A percentile compares a stretch with the other conserved stretches of the same genome.
Conservation (phyloP, 2,888 invertebrate genomes). For the Acanthococcus lagerstroemiae region DNA sequence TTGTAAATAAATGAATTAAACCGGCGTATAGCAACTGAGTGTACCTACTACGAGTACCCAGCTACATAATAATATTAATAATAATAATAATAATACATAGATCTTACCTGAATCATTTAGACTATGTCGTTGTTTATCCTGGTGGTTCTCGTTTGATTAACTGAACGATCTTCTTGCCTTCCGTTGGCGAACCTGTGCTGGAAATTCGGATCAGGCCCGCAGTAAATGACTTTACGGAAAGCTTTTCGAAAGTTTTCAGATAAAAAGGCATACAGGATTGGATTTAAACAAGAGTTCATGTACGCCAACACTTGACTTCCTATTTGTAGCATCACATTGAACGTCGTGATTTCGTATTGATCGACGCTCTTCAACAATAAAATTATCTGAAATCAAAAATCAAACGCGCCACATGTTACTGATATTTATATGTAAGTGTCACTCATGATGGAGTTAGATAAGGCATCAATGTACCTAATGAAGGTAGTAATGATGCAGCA, state of each 20-base stretch:
- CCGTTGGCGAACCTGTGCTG: constrained; percentile 33
- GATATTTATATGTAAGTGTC: too few relatives aligned
- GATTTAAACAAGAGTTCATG: constrained; percentile 90
- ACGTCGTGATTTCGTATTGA: constrained; percentile 55
- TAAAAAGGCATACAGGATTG: constrained; percentile 85
- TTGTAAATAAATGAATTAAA: too few relatives aligned
- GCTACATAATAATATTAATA: not conserved
- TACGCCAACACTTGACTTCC: constrained; percentile 74
- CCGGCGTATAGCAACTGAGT: not conserved
- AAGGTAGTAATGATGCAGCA: too few relatives aligned
- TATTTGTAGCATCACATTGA: constrained; percentile 63
- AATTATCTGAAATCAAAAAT: constrained; percentile 53
- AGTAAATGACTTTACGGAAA: constrained; percentile 61
- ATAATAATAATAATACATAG: not conserved
- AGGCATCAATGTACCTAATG: too few relatives aligned
- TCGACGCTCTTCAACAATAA: constrained; percentile 65
- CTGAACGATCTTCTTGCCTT: constrained; percentile 31
- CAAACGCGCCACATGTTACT: too few relatives aligned
- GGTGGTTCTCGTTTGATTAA: constrained; percentile 32
- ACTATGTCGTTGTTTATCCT: constrained; percentile 33
- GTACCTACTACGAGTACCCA: not conserved
- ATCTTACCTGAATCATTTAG: constrained; percentile 7
- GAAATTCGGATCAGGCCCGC: constrained; percentile 35
- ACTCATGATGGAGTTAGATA: too few relatives aligned
- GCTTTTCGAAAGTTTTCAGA: constrained; percentile 90